These are phyloP conservation scores for Melospiza georgiana DNA, from an alignment of 2,113 vertebrate genomes.

Conservation along the genomic window DNA sequence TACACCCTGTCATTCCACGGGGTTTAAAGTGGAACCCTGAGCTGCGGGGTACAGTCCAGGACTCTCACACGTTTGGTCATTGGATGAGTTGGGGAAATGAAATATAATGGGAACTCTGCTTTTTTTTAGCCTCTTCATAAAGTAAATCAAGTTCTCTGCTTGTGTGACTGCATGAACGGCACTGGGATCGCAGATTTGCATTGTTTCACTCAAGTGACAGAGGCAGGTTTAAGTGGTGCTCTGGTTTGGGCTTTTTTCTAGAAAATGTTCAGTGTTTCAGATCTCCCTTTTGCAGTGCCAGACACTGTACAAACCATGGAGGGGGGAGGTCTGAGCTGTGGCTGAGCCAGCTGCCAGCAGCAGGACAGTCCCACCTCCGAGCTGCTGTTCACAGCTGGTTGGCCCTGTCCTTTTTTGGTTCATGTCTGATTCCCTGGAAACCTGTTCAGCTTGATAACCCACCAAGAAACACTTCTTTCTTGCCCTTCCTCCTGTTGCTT, in stretches of 20 bases:
- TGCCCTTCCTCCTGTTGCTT: not conserved
- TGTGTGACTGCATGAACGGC: not conserved
- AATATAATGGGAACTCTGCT: not conserved
- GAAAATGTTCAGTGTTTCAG: not conserved
- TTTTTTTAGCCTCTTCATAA: not conserved
- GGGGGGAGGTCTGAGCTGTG: not conserved
- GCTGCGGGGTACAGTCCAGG: not conserved
- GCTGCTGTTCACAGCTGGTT: not conserved
- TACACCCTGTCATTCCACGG: not conserved
- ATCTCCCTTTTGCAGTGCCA: not conserved
- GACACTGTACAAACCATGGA: fast-evolving
- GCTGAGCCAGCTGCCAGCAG: not conserved
- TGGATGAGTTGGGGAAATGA: not conserved
- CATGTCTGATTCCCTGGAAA: not conserved
- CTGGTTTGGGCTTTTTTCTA: not conserved
- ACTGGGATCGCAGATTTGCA: not conserved
- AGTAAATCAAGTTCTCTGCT: not conserved
- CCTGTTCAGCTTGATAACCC: not conserved
- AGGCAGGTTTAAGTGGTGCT: not conserved
- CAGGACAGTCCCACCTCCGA: not conserved
- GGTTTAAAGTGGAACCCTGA: not conserved
- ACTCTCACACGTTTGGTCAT: not conserved
- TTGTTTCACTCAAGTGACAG: not conserved
- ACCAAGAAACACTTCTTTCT: not conserved
- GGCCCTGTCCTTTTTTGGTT: not conserved